A percentile compares a stretch with the other conserved stretches of the same genome.
These are phyloP conservation scores for Pteronura brasiliensis DNA, from an alignment of 2,113 vertebrate species.

Conservation along the genomic window DNA sequence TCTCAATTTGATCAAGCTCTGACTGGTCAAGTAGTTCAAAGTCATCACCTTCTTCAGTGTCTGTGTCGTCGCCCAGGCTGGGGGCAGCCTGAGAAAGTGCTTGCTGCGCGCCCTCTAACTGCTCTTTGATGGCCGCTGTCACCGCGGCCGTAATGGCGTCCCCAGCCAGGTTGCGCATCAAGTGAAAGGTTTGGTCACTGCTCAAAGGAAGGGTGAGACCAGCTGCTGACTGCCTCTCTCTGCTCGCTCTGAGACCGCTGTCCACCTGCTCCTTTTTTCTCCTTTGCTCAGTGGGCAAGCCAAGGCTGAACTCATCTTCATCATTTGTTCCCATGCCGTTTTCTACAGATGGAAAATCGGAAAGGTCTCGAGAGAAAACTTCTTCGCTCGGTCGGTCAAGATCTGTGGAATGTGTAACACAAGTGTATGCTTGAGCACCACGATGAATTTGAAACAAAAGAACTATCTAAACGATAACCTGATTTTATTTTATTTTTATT, in stretches of 20 bases:
- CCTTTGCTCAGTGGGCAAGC: slow-evolving; percentile 82
- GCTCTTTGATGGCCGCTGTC: slow-evolving; percentile 92
- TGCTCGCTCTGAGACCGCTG: slow-evolving; percentile 45
- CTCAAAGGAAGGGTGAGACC: slow-evolving; percentile 79
- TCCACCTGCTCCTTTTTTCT: slow-evolving; percentile 73
- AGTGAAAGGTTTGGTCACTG: slow-evolving; percentile 82
- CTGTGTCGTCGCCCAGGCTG: slow-evolving; percentile 88
- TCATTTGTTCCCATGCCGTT: slow-evolving; percentile 91
- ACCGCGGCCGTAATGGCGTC: slow-evolving; percentile 89
- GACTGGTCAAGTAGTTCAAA: slow-evolving; percentile 99
- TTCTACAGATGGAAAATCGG: slow-evolving; percentile 95
- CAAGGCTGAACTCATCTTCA: slow-evolving; percentile 89
- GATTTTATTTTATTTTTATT: background rate
- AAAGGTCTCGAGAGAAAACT: slow-evolving; percentile 88
- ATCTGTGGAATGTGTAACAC: slow-evolving; percentile 81
- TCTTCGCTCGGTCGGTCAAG: slow-evolving; percentile 92
- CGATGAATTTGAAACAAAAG: background rate
- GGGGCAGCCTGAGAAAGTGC: slow-evolving; percentile 69
- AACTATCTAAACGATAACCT: background rate
- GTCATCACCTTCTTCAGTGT: slow-evolving; percentile 94
- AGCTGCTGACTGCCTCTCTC: slow-evolving; percentile 71
- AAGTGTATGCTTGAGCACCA: background rate
- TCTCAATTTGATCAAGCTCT: slow-evolving; percentile 96
- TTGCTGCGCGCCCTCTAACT: slow-evolving; percentile 80
- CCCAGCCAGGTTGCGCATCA: slow-evolving; percentile 89